These are phyloP conservation scores for Zeugodacus cucurbitae DNA, from an alignment of 1,140 invertebrate genomes.

Conservation along the genomic window DNA sequence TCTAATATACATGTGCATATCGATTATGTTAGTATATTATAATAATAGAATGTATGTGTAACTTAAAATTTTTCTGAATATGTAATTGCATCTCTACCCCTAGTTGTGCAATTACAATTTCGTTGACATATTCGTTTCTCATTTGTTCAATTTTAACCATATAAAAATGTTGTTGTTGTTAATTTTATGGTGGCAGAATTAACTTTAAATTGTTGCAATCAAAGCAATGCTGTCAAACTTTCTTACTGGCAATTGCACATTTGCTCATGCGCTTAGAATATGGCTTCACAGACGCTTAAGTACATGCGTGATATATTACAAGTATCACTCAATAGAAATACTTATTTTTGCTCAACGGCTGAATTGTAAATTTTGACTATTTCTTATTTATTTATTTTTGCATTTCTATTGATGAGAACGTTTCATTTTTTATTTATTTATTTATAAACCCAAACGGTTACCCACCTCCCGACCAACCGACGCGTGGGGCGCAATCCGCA, in stretches of 20 bases:
- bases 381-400: no score
- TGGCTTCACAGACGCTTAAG: background rate
- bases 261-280: background rate
- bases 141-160: background rate
- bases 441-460: no score
- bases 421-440: no score
- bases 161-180: background rate
- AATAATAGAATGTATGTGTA: background rate
- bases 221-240: constrained; percentile 26
- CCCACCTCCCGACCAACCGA: no score
- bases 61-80: background rate
- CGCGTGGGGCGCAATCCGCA: no score
- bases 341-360: background rate
- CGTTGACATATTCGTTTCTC: background rate
- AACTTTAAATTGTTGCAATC: constrained; percentile 22
- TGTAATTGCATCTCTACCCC: background rate
- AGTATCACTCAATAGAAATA: background rate
- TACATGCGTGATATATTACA: no score
- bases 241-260: constrained; percentile 7
- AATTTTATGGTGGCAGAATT: background rate
- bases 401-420: no score
- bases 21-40: no score
- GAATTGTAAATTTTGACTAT: no score
- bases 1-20: no score
- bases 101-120: background rate